Base-by-base conservation (phyloP, 2,113 vertebrate genomes). In the Dasypus novemcinctus region DNA sequence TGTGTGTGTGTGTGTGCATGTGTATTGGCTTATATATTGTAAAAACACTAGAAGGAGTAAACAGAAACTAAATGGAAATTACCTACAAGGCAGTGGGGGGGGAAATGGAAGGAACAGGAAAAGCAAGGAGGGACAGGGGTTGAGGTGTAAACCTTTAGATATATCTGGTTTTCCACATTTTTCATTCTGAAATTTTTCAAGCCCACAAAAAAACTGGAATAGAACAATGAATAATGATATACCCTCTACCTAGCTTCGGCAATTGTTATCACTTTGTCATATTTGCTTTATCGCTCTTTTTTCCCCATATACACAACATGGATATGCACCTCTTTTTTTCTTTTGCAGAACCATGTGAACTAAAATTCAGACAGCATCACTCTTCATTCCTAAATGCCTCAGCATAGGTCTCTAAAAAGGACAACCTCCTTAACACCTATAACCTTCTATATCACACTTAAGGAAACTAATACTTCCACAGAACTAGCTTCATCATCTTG, bases 11-110 rank as follows among this genome's bases (percentile, higher is more conserved):
- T 57, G 38, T 38, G 5, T 31, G 41, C 36, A 12, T 10, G 46
- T 76, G 10, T 49, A 95, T 43, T 63, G 80, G 78, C 36, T 91
- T 87, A 31, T 43, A 91, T 81, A 46, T 80, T 79, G 79, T 90
- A 11, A 61, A 46, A 87, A 17, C 27, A 23, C 0, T 83, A 13
- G 81, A 69, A 54, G 12, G 27, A 76, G 89, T 49, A 87, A 93
- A 87, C 12, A 46, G 79, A 43, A 90, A 90, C 82, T 18, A 61
- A 61, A 63, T 33, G 14, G 43, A 93, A 91, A 82, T 63, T 31
- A 87, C 17, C n/a, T 29, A n/a, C 31, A 4, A 23, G 29, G 15
- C 27, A 91, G n/a, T 63, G n/a, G 13, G 81, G 7, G 13, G 33
- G 41, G 68, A 18, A 9, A 74, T 11, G 4, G 41, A 78, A n/a